phyloP scores from a whole-genome alignment of 1,140 invertebrate genomes.

The Philotrypesis tridentata region DNA sequence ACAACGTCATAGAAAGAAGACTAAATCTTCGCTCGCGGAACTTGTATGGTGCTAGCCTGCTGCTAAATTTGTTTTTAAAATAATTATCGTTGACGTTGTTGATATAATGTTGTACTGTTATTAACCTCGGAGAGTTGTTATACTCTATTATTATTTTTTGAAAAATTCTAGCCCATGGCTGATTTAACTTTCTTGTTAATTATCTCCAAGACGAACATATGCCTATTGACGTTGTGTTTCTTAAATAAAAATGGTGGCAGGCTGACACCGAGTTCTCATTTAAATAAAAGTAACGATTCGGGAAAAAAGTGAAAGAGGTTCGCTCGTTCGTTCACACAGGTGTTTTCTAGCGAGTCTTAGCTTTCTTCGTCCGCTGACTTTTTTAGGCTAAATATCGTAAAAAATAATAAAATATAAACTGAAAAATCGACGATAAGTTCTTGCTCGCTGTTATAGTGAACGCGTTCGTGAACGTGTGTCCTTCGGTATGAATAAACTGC shows the following conservation, averaged over 20 bases:
- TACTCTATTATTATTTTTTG: conserved; percentile 46
- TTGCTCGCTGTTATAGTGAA: conserved; percentile 46
- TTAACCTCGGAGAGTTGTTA: conserved; percentile 42
- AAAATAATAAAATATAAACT: conserved; percentile 44
- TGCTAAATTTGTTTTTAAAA: conserved; percentile 46
- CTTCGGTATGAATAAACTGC: conserved; percentile 47
- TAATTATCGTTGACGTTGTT: conserved; percentile 51
- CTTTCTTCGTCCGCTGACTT: conserved; percentile 48
- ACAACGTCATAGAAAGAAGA: conserved; percentile 36
- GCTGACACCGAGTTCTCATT: conserved; percentile 34
- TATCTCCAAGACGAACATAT: conserved; percentile 43
- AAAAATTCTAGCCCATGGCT: conserved; percentile 39
- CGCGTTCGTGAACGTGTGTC: conserved; percentile 38
- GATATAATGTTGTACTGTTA: conserved; percentile 46
- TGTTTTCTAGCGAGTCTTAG: conserved; percentile 49
- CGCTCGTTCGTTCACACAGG: conserved; percentile 44
- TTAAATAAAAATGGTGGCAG: conserved; percentile 43
- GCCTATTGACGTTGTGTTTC: conserved; percentile 45
- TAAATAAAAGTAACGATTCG: conserved; percentile 47
- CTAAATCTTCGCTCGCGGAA: conserved; percentile 31
- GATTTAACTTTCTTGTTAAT: conserved; percentile 47
- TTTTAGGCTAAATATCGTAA: conserved; percentile 51
- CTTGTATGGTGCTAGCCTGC: conserved; percentile 38
- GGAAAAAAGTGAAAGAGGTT: conserved; percentile 49
- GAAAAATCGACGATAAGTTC: conserved; percentile 45